Base-by-base conservation (phyloP, 1,140 invertebrate species). In the Nasonia vitripennis region DNA sequence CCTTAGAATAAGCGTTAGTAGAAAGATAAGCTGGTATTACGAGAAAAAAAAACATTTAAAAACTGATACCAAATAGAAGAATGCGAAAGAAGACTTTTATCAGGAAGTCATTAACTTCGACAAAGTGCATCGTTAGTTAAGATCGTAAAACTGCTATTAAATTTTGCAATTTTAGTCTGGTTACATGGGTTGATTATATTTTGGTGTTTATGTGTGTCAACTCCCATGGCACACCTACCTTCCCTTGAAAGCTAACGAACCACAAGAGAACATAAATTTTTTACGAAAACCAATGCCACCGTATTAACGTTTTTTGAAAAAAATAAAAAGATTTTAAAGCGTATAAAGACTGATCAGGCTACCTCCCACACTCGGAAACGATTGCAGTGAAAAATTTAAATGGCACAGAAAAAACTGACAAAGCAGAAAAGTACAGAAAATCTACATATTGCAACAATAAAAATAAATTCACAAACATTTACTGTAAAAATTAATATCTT, bases 231-330 rank as follows among this genome's bases (percentile, higher is more conserved):
- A 37, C 81, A 86, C 85, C 81, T 83, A 86, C 85, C 80, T 86
- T 83, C 85, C 85, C 62, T 68, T 4, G 9, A 79, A 79, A 86
- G 81, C 85, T 78, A 86, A 83, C 85, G 45, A 86, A 86, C 31
- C 85, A 86, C 85, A 86, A 86, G 85, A 86, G 85, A 86, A 86
- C 73, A 71, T 11, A 34, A 67, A 17, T 83, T 83, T 77, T 75
- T 75, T 34, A 62, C 1, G 10, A 27, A 34, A 71, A 71, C 10
- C 12, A 71, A 71, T 11, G 14, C 17, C 11, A 37, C 34, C 37
- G 1, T 37, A 74, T 41, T 2, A 74, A 37, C 45, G 14, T 4
- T 71, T 34, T 31, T 27, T 73, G 23, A 7, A 31, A 37, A 73
- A 27, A n/a, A 74, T 55, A 62, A 34, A 20, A 37, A 23, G 20